Evolutionary conservation across 2,797 vertebrate species (phyloP), one percentile per base, ranked within the genome.

Genomic region (Sebastes melanostomus): DNA sequence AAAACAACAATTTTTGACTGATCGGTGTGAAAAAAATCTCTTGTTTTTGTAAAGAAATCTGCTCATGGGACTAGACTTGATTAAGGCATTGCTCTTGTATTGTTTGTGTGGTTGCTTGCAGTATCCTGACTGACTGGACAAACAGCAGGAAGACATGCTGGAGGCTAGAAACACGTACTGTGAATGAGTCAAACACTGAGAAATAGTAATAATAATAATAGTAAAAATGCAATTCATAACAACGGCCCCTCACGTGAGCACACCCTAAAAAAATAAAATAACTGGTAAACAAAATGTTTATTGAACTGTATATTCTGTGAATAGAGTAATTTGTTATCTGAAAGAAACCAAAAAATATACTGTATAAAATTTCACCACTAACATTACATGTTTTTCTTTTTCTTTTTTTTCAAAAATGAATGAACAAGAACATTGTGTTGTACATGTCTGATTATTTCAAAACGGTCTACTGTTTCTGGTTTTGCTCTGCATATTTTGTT

Each of bases 181-280:
- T 94, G 94, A 94, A 94, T 75, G 73, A 93, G 94, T 94, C 92
- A 79, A 92, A 94, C 93, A 94, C 94, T 94, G 94, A 93, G 78
- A 90, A 92, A 83, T 73, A 65, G 60, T 66, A 58, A 55, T 27
- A 5, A 68, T n/a, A 66, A 52, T 12, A 52, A 24, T 60, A 78
- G 72, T 60, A 78, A 72, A 77, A 72, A 88, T 74, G 52, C 62
- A 80, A 72, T 89, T 89, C 80, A 82, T 59, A 65, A 81, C 58
- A 81, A 75, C 63, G 52, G 63, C 73, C 86, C 80, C 55, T 76
- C 75, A 84, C 34, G 25, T 71, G 77, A 88, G 85, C 83, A 75
- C 74, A 84, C 63, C 81, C 52, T 68, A 68, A 83, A 80, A 75
- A 56, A 65, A n/a, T 36, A 9, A 52, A 52, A 52, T 9, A 86